Conservation (phyloP, 2,888 invertebrate genomes). For the Amphipyra berbera region DNA sequence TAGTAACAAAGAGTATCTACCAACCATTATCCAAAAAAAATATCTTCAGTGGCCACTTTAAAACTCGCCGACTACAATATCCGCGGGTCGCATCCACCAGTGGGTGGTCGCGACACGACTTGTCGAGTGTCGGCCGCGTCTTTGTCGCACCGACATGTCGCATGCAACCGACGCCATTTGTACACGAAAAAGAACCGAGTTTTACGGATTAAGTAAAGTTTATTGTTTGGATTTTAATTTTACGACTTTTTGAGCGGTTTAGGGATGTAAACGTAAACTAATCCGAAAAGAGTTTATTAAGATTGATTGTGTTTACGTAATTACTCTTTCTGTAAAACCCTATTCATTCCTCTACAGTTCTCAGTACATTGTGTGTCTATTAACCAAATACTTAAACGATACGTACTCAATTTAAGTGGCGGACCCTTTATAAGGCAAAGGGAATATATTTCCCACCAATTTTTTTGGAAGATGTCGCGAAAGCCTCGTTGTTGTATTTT, state of each 20-base stretch:
- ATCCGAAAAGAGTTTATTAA: neutral
- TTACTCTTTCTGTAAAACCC: neutral
- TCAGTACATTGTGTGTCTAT: too few relatives aligned
- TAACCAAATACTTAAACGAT: too few relatives aligned
- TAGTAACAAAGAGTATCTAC: too few relatives aligned
- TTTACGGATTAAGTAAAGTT: conserved; percentile 47
- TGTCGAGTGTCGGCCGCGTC: conserved; percentile 56
- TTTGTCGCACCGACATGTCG: conserved; percentile 60
- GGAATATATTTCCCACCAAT: too few relatives aligned
- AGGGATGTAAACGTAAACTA: conserved; percentile 5
- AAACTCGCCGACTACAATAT: conserved; percentile 42
- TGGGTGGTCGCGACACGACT: conserved; percentile 69
- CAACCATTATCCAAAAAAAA: neutral
- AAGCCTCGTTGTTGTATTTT: too few relatives aligned
- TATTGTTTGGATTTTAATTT: conserved; percentile 52
- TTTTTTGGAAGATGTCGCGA: too few relatives aligned
- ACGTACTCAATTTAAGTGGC: too few relatives aligned
- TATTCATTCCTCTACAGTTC: too few relatives aligned
- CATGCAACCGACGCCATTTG: conserved; percentile 55
- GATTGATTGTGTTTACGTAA: neutral
- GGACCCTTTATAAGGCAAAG: too few relatives aligned
- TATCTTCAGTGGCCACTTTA: conserved; percentile 49
- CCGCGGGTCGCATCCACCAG: conserved; percentile 55
- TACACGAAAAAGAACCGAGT: conserved; percentile 40
- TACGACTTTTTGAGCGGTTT: conserved; percentile 36